Evolutionary conservation across 1,140 invertebrate genomes (phyloP), one percentile per base, ranked within the genome.

Genomic region (Brachionus sp.): DNA sequence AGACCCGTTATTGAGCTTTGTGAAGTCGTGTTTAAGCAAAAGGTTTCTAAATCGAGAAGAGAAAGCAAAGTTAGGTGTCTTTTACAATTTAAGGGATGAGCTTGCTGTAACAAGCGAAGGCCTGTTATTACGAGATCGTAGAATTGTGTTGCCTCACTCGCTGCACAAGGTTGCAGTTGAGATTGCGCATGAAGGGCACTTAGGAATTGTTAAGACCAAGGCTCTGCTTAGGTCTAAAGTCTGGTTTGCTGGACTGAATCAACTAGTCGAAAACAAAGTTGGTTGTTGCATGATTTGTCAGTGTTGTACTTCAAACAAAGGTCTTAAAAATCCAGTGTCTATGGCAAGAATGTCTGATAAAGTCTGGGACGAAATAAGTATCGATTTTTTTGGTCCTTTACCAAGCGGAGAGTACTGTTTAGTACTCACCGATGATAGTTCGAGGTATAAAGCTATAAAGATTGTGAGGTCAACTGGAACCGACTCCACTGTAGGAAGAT

Each of bases 121-220:
- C 13, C 39, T 85, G 9, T 23, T 85, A 16, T 82, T 84, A 6
- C 19, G 83, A 82, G 25, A 35, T 9, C 77, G 70, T 13, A 75
- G 77, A 35, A 84, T 86, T 37, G 73, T 86, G 5, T 68, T 85
- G 10, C 85, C 84, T 68, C 35, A 70, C 12, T 83, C 33, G 10
- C 77, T 85, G 3, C 84, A 84, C 16, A 62, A 29, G 7, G 68
- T 42, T 23, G 62, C 78, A 3, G 84, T 85, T 37, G 82, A 80
- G 78, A 46, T 83, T 37, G 85, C 83, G 16, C 82, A 85, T 16
- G 75, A 84, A 68, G 84, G 84, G 53, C 84, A 85, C 44, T 64
- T 84, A 23, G 85, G 84, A n/a, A 85, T 85, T 23, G 62, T 78
- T 16, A 84, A 84, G 83, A 85, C 85, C 10, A 85, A 85, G 77